Evolutionary conservation across 2,888 invertebrate genomes (phyloP), one percentile per base, ranked within the genome.

Genomic region (Calameuta filiformis): DNA sequence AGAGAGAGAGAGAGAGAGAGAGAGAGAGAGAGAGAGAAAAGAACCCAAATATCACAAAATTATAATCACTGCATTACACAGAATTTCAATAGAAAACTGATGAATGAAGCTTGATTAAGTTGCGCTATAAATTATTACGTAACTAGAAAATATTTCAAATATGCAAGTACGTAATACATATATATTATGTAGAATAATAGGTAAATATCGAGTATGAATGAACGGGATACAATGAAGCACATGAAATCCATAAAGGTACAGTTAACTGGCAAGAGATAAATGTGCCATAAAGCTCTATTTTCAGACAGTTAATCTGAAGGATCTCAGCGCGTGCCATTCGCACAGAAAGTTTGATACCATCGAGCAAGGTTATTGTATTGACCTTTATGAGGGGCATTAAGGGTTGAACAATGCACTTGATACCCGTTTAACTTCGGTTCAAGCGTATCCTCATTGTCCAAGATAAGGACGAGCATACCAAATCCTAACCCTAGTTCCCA

Each of bases 401-500:
- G 80, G 83, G 84, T 73, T 81, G 83, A 82, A 85, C 85, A 80
- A 79, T 78, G 76, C 78, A 56, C 76, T 56, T 75, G 77, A 12
- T 68, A 37, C 80, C 79, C 80, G 79, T 85, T 85, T 85, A 85
- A 85, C 85, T 83, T 82, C 77, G 83, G 85, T 82, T 85, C 85
- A 85, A 84, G 84, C 69, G 9, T 71, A 71, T 71, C 33, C 71
- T 30, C 71, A 34, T 71, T 34, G 71, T 34, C 31, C 33, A 71
- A 34, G 33, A 12, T 34, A 71, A 9, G 15, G 15, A 15, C 31
- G 31, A 71, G 71, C 71, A 71, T 33, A 71, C 31, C 31, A 34
- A 71, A 71, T 71, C 31, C 33, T 34, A 34, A 71, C 71, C 71
- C 31, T 15, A 23, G 6, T 56, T 6, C 56, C 23, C 23, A 56